Conservation (phyloP, 2,797 vertebrate species). For the Eulemur rubriventer region DNA sequence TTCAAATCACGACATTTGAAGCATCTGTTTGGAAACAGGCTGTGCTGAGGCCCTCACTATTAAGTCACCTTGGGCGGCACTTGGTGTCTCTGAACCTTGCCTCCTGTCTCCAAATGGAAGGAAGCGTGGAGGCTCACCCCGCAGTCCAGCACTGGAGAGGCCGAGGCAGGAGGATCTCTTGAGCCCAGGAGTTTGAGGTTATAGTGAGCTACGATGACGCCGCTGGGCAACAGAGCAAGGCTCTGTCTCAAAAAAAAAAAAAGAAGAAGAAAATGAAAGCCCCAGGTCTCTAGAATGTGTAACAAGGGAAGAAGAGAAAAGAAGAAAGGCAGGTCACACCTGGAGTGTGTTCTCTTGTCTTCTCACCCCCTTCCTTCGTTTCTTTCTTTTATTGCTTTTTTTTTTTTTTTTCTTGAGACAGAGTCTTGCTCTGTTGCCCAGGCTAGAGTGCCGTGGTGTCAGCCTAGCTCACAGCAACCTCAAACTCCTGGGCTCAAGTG, state of each 20-base stretch:
- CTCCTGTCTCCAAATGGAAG: not conserved
- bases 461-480: no score
- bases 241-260: not conserved
- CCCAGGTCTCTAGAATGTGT: not conserved
- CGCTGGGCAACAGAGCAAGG: no score
- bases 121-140: no score
- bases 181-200: no score
- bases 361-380: not conserved
- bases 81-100: not conserved
- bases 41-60: not conserved
- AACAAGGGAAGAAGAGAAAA: not conserved
- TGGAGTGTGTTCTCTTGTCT: not conserved
- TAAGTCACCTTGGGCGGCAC: not conserved
- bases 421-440: no score
- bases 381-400: not conserved
- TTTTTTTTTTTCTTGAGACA: no score
- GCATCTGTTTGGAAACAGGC: not conserved
- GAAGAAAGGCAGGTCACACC: not conserved
- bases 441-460: no score
- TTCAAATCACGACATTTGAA: not conserved
- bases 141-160: no score
- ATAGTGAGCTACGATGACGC: no score
- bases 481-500: no score
- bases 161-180: no score
- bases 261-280: not conserved